These are phyloP conservation scores for Mystacornis crossleyi DNA, from an alignment of 2,113 vertebrate genomes.

Conservation along the genomic window DNA sequence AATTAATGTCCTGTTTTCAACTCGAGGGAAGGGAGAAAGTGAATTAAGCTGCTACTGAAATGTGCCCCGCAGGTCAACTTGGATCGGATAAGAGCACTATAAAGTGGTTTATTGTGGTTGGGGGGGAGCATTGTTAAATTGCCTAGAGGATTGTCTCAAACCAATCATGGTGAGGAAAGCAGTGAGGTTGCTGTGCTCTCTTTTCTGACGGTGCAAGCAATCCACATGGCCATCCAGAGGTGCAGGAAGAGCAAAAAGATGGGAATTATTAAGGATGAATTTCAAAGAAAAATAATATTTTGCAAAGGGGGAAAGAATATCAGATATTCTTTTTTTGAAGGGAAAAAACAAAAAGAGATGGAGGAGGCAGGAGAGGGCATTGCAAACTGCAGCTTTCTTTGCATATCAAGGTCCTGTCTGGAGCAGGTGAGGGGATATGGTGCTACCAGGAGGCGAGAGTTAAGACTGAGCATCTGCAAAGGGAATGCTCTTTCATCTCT, in stretches of 20 bases:
- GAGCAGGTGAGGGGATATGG: not conserved
- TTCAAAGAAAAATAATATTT: not conserved
- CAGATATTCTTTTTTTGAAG: not conserved
- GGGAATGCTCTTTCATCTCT: not conserved
- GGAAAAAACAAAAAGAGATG: not conserved
- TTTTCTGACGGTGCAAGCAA: not conserved
- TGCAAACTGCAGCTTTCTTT: not conserved
- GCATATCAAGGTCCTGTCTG: fast-evolving
- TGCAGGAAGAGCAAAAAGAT: not conserved
- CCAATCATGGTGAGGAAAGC: not conserved
- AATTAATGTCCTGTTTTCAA: not conserved
- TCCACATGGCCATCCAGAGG: not conserved
- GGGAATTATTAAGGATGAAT: not conserved
- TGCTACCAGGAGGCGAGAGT: not conserved
- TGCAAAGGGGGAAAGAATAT: not conserved
- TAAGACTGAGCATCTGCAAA: not conserved
- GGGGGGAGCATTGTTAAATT: not conserved
- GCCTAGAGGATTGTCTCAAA: not conserved
- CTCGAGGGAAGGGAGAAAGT: not conserved
- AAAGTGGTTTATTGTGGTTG: not conserved
- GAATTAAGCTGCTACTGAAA: constrained; percentile 20
- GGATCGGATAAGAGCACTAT: not conserved
- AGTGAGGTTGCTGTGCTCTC: not conserved
- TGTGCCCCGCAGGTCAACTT: constrained; percentile 29
- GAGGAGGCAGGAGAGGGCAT: not conserved